These are phyloP conservation scores for Lordiphosa clarofinis DNA, from an alignment of 1,140 invertebrate species.

Conservation along the genomic window DNA sequence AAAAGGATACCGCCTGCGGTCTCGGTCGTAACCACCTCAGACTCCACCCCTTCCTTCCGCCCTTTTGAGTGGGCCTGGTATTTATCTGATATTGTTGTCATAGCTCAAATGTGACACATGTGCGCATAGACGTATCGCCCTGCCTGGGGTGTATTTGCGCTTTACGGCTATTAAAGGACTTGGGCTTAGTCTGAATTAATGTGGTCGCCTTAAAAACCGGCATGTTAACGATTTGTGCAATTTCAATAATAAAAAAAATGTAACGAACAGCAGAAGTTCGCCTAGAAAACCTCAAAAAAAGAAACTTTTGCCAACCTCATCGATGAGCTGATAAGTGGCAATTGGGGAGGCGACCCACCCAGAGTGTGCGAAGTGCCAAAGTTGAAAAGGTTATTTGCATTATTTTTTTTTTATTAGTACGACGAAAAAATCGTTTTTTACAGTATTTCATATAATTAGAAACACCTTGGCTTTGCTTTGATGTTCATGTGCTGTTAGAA, in stretches of 20 bases:
- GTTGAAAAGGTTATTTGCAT: slow-evolving; percentile 77
- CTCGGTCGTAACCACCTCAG: slow-evolving; percentile 35
- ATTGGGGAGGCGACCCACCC: slow-evolving; percentile 63
- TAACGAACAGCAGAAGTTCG: slow-evolving; percentile 43
- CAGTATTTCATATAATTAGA: too few relatives aligned
- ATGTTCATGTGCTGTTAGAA: too few relatives aligned
- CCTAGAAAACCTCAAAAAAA: slow-evolving; percentile 13
- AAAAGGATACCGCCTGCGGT: slow-evolving; percentile 47
- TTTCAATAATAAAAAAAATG: slow-evolving; percentile 46
- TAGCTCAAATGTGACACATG: slow-evolving; percentile 37
- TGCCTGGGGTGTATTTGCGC: slow-evolving; percentile 27
- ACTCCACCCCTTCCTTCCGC: slow-evolving; percentile 8
- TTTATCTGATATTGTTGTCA: slow-evolving; percentile 23
- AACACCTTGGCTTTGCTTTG: too few relatives aligned
- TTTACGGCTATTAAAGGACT: slow-evolving; percentile 67
- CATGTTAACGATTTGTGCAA: slow-evolving; percentile 40
- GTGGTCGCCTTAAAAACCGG: slow-evolving; percentile 64
- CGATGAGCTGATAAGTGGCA: slow-evolving; percentile 74
- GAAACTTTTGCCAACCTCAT: slow-evolving; percentile 60
- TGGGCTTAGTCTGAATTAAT: slow-evolving; percentile 61
- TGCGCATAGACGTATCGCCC: background rate
- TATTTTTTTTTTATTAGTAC: slow-evolving; percentile 71
- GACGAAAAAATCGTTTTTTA: too few relatives aligned
- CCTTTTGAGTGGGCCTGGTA: slow-evolving; percentile 17
- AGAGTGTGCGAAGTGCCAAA: slow-evolving; percentile 53